Evolutionary conservation across 2,113 vertebrate species (phyloP), one percentile per base, ranked within the genome.

Genomic region (Coracopsis vasa): DNA sequence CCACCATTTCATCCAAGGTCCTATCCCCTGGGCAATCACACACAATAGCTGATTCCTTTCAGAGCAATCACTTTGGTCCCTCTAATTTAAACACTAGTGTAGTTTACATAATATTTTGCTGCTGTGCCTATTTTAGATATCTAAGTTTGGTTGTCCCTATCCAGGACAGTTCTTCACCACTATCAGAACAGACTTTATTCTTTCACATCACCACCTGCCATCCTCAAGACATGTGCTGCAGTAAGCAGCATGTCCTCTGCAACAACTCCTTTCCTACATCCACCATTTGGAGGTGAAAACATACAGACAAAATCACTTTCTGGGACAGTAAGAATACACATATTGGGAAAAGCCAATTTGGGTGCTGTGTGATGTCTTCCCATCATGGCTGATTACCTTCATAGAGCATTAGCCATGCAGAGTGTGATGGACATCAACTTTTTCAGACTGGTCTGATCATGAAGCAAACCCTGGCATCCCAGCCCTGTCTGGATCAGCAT

Each of bases 201-300:
- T 44, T 60, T 54, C 37, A 64, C 20, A 39, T 45, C 54, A 25
- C 60, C 25, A 9, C 9, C 41, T 86, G 20, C 21, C 60, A 28
- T 4, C n/a, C 54, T 58, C 1, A 2, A 10, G 27, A 19, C 0
- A 0, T 0, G 37, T 58, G 48, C 33, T 48, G 27, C 39, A 44
- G 19, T 17, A 47, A 86, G 54, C 20, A 61, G 7, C 8, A 3
- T 5, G 13, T 73, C 20, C 33, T 54, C 42, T 33, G 31, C 44
- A 29, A 20, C 45, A 27, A 5, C 10, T 31, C 42, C 28, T 75
- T 80, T 39, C 25, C 53, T 45, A 7, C 15, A 11, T 64, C 33
- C 9, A 3, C 23, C n/a, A 81, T 13, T 50, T 27, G 11, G 27
- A 61, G 71, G 21, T 47, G 41, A 62, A 48, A 74, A 80, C 20